Base-by-base conservation (phyloP, 2,888 invertebrate genomes). In the Petrophora chlorosata region DNA sequence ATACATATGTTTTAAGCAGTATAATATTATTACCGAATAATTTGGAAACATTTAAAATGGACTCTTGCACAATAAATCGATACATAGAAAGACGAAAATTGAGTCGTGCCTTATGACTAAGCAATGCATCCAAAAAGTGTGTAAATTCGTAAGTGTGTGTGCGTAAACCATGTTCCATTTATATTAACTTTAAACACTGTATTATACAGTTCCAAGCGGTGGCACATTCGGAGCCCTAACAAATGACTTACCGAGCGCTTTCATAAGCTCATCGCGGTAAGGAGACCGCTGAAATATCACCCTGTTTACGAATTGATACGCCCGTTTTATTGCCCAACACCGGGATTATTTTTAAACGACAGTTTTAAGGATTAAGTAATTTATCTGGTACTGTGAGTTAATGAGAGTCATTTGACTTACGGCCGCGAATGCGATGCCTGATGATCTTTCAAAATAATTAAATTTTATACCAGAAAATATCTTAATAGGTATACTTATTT, bases 161-260 rank as follows among this genome's bases (percentile, higher is more conserved):
- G 5, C 1, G 1, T 19, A 19, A 19, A 1, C 19, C 19, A 1
- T 19, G 7, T 2, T 19, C 2, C 9, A 9, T 9, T 3, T 25
- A 4, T 25, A 9, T 9, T 9, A 9, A 25, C 9, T 4, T 25
- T 10, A 10, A 10, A 26, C 7, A 7, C 25, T 36, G 25, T 36
- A 9, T 36, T 15, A 17, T 10, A 50, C 46, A 38, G 23, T 41
- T 38, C 38, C 74, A 73, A 75, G 63, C 68, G 53, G 65, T 59
- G 56, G 64, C 67, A 66, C 61, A 66, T 65, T n/a, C 61, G 60
- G 62, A 69, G 63, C 66, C 65, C 59, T 70, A 69, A 70, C 68
- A 58, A 64, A 73, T 70, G 67, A 68, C 60, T 68, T 67, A 62
- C 61, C 59, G 30, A 54, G 49, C 42, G 42, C 39, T 53, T 56